Percentiles rank a stretch among this genome's conserved stretches.
phyloP scores from a whole-genome alignment of 2,888 invertebrate species.

The Abscondita cerata region DNA sequence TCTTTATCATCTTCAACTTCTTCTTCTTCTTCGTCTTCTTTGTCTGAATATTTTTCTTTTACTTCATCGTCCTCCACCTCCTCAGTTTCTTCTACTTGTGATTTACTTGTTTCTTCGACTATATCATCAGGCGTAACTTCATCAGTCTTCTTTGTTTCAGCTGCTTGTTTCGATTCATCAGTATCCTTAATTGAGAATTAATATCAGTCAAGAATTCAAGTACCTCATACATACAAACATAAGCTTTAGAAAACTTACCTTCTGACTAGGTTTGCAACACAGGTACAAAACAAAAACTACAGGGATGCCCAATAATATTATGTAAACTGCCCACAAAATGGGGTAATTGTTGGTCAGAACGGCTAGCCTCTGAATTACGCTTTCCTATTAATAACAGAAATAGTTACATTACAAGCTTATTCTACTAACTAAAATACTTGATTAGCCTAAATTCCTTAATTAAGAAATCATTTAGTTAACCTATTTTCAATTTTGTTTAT shows the following conservation, averaged over 20 bases:
- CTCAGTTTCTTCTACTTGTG: constrained; percentile 45
- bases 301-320: constrained; percentile 79
- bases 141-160: constrained; percentile 76
- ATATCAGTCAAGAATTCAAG: too few species aligned
- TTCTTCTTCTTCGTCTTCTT: constrained; percentile 48
- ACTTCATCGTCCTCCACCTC: constrained; percentile 55
- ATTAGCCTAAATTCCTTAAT: too few species aligned
- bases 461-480: too few species aligned
- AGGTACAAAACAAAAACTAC: constrained; percentile 81
- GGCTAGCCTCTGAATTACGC: constrained; percentile 76
- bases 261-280: constrained; percentile 70
- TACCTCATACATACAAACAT: too few species aligned
- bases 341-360: constrained; percentile 84
- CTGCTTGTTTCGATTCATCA: constrained; percentile 59
- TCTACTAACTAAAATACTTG: not conserved
- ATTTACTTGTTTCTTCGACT: constrained; percentile 54
- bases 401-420: not conserved
- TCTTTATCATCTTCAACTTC: constrained; percentile 22
- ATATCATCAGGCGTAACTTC: constrained; percentile 69
- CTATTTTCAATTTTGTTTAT: too few species aligned
- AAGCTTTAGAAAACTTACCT: constrained; percentile 20
- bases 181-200: constrained; percentile 51
- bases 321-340: constrained; percentile 88
- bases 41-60: constrained; percentile 49
- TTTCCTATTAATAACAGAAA: constrained; percentile 68